Evolutionary conservation across 53 echinoderm and acorn worm species (phyloP), one percentile per base, ranked within the genome.

Genomic region (Apostichopus leukothele): DNA sequence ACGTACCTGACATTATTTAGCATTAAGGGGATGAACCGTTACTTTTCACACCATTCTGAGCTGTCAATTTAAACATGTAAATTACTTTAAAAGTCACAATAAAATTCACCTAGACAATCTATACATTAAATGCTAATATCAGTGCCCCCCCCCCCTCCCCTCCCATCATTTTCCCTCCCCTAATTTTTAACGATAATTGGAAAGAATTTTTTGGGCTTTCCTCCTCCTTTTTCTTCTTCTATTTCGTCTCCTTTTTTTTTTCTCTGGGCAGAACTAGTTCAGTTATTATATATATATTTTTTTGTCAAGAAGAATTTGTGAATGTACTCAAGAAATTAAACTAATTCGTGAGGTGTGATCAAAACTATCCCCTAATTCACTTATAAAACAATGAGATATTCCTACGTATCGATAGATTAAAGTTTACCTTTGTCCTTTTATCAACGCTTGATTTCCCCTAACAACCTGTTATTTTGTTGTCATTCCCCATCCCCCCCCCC

Each of bases 1-100:
- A 51, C 50, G 25, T 81, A 81, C 20, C 19, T 22, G 59, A 10
- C 81, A 55, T 81, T 81, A 81, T 81, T 81, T 55, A 59, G 20
- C 53, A 57, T 81, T 81, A 81, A 54, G n/a, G 22, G 55, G 55
- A 59, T n/a, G 81, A 55, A 59, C 81, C 81, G 81, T 59, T 54
- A 81, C 55, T 81, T 81, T 81, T 81, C 81, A 81, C 81, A 81
- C 81, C 60, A 53, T 6, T 11, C 4, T 55, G 60, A 16, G 55
- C 60, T 81, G 81, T 81, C 81, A 81, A 55, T 53, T 54, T 57
- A 7, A 59, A 53, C 57, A 81, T 54, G 55, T 54, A 81, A 81
- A 81, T 81, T 81, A 81, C 81, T 59, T 81, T 59, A 81, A 81
- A 81, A 81, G 81, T 81, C 81, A 53, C 81, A 81, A 39, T 81